Evolutionary conservation across 2,888 invertebrate species (phyloP).

Genomic region (Diadegma fenestrale): DNA sequence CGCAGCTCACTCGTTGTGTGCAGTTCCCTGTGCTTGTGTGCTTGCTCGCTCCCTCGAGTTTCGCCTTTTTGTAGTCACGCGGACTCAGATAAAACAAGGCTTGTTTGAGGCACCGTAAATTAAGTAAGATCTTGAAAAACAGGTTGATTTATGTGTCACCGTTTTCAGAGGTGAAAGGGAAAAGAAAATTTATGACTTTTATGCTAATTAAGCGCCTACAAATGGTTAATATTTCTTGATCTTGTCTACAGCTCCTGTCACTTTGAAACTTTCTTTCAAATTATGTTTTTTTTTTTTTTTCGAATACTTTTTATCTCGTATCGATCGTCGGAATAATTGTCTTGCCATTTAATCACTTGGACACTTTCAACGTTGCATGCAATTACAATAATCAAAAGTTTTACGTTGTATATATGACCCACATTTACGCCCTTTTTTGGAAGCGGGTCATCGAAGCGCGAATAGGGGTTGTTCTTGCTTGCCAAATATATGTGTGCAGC

Average conservation of each 20-base stretch:
- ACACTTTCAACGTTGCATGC: background rate
- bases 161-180: background rate
- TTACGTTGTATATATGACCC: constrained; percentile 25
- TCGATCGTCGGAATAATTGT: background rate
- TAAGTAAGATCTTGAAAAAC: constrained; percentile 15
- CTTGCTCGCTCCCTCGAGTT: background rate
- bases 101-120: background rate
- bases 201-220: background rate
- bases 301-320: background rate
- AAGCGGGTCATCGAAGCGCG: constrained; percentile 30
- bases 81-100: background rate
- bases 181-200: background rate
- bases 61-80: constrained; percentile 26
- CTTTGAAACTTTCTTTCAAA: background rate
- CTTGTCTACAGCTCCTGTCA: background rate
- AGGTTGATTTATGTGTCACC: background rate
- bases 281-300: background rate
- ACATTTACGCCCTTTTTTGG: background rate
- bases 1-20: constrained; percentile 26
- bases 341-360: background rate
- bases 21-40: background rate
- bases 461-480: constrained; percentile 56
- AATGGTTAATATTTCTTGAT: background rate
- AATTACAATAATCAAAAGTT: background rate
- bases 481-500: background rate